Conservation (phyloP, 2,797 vertebrate genomes). For the Phataginus tricuspis region DNA sequence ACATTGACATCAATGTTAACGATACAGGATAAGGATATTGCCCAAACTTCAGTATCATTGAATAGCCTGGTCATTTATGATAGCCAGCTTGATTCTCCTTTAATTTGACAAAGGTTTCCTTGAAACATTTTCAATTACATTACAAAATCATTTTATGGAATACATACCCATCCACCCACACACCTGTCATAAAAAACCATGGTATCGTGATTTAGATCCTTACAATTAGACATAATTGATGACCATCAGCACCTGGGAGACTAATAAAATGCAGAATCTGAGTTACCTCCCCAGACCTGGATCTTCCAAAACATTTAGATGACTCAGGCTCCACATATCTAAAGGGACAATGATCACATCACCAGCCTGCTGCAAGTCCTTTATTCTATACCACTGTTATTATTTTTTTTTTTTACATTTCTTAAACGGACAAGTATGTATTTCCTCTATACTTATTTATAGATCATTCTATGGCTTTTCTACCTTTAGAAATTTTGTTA, state of each 20-base stretch:
- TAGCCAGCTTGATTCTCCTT: neutral
- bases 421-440: neutral
- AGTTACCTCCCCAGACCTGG: rapidly evolving
- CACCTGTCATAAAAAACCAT: neutral
- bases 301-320: neutral
- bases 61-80: neutral
- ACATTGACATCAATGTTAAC: neutral
- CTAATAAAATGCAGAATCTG: neutral
- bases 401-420: neutral
- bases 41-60: neutral
- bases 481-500: neutral
- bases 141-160: neutral
- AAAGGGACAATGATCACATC: neutral
- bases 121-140: neutral
- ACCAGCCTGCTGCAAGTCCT: neutral
- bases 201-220: too few relatives aligned
- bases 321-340: neutral
- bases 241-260: neutral
- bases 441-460: neutral
- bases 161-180: neutral
- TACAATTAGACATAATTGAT: rapidly evolving
- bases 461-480: neutral
- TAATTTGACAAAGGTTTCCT: neutral
- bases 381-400: neutral
- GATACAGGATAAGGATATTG: neutral